A percentile compares a stretch with the other conserved stretches of the same genome.
These are phyloP conservation scores for Chydorus sphaericus DNA, from an alignment of 2,888 invertebrate species.

Conservation along the genomic window DNA sequence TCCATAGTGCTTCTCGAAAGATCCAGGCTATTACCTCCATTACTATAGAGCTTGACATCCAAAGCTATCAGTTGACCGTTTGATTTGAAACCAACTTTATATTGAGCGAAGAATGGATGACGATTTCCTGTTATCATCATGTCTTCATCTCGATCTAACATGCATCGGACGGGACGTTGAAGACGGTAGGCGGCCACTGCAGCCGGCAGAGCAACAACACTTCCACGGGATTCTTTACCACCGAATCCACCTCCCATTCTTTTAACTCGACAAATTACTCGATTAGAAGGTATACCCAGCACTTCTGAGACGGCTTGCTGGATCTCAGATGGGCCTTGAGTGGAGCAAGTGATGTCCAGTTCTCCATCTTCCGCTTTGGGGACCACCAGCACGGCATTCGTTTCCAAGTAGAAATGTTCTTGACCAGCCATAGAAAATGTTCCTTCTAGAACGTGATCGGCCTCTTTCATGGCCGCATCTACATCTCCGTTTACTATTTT, in stretches of 20 bases:
- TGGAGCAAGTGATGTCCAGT: conserved; percentile 66
- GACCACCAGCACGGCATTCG: conserved; percentile 36
- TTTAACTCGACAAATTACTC: conserved; percentile 61
- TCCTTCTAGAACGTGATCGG: conserved; percentile 52
- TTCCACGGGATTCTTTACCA: conserved; percentile 72
- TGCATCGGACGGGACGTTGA: conserved; percentile 62
- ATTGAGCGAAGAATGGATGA: conserved; percentile 74
- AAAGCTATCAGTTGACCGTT: conserved; percentile 60
- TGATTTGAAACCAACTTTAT: conserved; percentile 63
- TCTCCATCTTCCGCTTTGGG: conserved; percentile 59
- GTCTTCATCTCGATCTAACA: conserved; percentile 87
- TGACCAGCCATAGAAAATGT: conserved; percentile 71
- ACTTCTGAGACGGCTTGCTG: conserved; percentile 46
- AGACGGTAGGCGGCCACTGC: conserved; percentile 68
- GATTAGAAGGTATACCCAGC: conserved; percentile 54
- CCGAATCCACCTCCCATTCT: conserved; percentile 91
- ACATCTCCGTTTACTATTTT: background rate
- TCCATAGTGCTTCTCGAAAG: conserved; percentile 55
- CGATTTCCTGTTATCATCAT: conserved; percentile 78
- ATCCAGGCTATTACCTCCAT: conserved; percentile 71
- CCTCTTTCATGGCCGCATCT: background rate
- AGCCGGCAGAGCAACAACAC: conserved; percentile 51
- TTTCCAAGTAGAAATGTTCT: conserved; percentile 94
- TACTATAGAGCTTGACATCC: conserved; percentile 56
- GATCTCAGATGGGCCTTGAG: conserved; percentile 68